Evolutionary conservation across 1,140 invertebrate species (phyloP).

Genomic region (Drosophila nikananu): DNA sequence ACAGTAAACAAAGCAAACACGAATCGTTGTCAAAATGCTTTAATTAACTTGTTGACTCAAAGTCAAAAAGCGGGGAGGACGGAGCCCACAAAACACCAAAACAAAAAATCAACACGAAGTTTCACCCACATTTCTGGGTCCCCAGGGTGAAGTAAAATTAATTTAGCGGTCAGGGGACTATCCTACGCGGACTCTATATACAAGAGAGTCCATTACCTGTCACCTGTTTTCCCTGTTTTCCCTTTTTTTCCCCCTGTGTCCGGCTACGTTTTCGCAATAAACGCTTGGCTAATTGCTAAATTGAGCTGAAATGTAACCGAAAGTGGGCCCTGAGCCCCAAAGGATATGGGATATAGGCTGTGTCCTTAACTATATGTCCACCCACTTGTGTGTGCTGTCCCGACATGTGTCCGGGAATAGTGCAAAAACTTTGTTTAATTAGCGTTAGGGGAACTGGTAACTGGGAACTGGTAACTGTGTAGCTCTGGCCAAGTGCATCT

Average conservation of each 20-base stretch:
- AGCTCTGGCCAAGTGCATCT: constrained; percentile 20
- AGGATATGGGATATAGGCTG: constrained; percentile 14
- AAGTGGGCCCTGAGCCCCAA: background rate
- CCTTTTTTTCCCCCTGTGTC: constrained; percentile 15
- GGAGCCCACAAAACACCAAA: background rate
- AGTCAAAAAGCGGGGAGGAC: constrained; percentile 40
- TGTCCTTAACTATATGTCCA: background rate
- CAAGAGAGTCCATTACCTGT: constrained; percentile 38
- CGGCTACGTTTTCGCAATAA: constrained; percentile 39
- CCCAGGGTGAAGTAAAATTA: constrained; percentile 72
- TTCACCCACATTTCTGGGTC: constrained; percentile 47
- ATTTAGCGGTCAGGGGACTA: constrained; percentile 34
- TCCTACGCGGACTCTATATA: constrained; percentile 2
- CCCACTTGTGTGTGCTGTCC: constrained; percentile 1
- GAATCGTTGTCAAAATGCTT: constrained; percentile 78
- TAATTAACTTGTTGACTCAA: constrained; percentile 82
- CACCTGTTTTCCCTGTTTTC: constrained; percentile 51
- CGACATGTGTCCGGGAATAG: constrained; percentile 24
- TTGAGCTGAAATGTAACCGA: constrained; percentile 53
- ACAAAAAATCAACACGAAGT: constrained; percentile 16
- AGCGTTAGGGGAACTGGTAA: constrained; percentile 18
- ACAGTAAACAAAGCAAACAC: constrained; percentile 31
- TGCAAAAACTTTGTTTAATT: constrained; percentile 70
- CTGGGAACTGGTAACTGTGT: background rate
- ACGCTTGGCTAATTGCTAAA: constrained; percentile 48